Evolutionary conservation across 2,888 invertebrate genomes (phyloP).

Genomic region (Ichneumon xanthorius): DNA sequence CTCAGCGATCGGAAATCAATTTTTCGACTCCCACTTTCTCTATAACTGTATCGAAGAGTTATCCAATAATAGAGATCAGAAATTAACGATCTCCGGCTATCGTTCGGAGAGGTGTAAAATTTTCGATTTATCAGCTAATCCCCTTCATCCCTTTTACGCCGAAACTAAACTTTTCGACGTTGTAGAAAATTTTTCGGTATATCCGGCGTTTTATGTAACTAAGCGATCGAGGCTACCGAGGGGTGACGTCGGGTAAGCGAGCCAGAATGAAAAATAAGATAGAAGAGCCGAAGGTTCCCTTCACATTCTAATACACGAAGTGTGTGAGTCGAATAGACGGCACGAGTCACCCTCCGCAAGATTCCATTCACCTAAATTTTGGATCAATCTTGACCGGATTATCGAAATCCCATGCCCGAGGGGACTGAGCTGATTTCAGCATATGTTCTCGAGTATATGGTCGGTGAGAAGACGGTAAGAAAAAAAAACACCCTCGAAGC

Average conservation of each 20-base stretch:
- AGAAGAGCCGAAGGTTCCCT: conserved; percentile 29
- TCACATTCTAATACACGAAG: conserved; percentile 34
- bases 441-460: conserved; percentile 18
- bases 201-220: conserved; percentile 41
- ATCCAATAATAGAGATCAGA: background rate
- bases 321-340: background rate
- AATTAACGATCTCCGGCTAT: conserved; percentile 43
- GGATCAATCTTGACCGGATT: conserved; percentile 61
- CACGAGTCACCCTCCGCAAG: background rate
- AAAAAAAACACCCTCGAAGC: conserved; percentile 22
- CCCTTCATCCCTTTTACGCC: conserved; percentile 10
- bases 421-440: conserved; percentile 30
- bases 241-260: background rate
- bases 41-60: background rate
- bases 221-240: conserved; percentile 11
- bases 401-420: conserved; percentile 38
- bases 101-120: conserved; percentile 55
- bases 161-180: conserved; percentile 21
- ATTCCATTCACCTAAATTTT: conserved; percentile 57
- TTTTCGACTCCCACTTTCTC: conserved; percentile 9
- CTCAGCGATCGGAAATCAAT: conserved; percentile 24
- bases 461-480: background rate
- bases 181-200: conserved; percentile 20
- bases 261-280: conserved; percentile 20
- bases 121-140: conserved; percentile 39